phyloP scores from a whole-genome alignment of 1,140 invertebrate species.

The Trichonephila clavipes region DNA sequence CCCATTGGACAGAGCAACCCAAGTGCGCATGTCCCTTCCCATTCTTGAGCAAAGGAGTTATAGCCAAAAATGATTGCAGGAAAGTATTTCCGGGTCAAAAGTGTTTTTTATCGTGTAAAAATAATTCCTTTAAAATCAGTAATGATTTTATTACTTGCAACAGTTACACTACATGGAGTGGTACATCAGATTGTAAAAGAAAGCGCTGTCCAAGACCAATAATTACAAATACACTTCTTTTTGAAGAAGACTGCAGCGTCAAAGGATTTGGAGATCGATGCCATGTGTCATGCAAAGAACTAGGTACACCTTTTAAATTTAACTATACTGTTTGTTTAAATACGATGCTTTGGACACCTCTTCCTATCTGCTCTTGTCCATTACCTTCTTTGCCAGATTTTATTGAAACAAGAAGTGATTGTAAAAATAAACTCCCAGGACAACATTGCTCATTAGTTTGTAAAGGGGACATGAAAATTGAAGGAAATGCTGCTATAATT shows the following conservation, averaged over 20 bases:
- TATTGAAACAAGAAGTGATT: not conserved
- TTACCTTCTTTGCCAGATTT: not conserved
- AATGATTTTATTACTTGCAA: not conserved
- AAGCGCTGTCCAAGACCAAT: not conserved
- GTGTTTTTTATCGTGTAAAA: not conserved
- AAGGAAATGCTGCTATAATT: not conserved
- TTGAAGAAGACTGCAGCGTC: not conserved
- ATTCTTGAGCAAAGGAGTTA: not conserved
- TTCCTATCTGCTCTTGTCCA: slow-evolving; percentile 33
- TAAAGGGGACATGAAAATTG: not conserved
- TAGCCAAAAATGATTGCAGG: not conserved
- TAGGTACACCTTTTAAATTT: not conserved
- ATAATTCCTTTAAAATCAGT: not conserved
- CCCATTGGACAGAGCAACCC: not conserved
- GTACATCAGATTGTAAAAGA: not conserved
- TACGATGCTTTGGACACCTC: not conserved
- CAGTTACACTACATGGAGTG: not conserved
- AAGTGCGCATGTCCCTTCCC: not conserved
- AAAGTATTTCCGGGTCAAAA: not conserved
- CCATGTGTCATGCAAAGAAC: not conserved
- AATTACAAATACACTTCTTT: not conserved
- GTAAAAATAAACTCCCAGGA: not conserved
- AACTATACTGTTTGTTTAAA: not conserved
- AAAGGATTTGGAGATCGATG: not conserved
- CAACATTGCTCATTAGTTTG: not conserved